Conservation (phyloP, 2,888 invertebrate genomes). For the Melanotus villosus region DNA sequence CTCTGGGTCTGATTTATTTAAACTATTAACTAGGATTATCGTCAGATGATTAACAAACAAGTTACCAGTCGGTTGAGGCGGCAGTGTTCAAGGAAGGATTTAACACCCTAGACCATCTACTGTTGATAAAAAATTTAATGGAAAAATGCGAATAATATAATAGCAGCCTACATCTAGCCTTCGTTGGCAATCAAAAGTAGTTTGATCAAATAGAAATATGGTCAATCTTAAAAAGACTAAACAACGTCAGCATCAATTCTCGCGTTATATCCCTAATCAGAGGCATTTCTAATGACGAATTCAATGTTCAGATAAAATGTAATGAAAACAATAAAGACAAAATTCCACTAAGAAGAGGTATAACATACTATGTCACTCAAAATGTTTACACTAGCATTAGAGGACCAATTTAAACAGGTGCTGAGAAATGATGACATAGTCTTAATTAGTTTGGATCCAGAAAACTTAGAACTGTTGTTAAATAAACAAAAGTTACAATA, state of each 20-base stretch:
- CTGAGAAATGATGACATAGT: too few relatives aligned
- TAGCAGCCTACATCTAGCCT: not conserved
- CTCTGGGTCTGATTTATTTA: too few relatives aligned
- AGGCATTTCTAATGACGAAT: too few relatives aligned
- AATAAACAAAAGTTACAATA: not conserved
- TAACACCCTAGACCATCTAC: not conserved
- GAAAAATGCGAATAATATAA: not conserved
- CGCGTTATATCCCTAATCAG: too few relatives aligned
- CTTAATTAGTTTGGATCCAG: not conserved
- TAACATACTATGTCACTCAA: too few relatives aligned
- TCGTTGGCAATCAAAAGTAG: not conserved
- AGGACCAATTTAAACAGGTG: too few relatives aligned
- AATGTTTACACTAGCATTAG: too few relatives aligned
- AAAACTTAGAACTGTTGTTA: not conserved
- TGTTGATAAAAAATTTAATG: not conserved
- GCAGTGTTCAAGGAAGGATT: not conserved
- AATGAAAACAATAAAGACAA: not conserved
- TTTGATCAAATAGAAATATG: slow-evolving; percentile 7
- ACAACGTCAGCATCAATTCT: not conserved
- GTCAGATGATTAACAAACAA: not conserved
- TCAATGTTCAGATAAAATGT: not conserved
- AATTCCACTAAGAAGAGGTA: not conserved
- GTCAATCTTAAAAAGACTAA: not conserved
- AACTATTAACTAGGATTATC: too few relatives aligned
- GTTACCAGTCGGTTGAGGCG: not conserved